phyloP scores from a whole-genome alignment of 2,888 invertebrate genomes.

The Melikaiella ostensackeni region DNA sequence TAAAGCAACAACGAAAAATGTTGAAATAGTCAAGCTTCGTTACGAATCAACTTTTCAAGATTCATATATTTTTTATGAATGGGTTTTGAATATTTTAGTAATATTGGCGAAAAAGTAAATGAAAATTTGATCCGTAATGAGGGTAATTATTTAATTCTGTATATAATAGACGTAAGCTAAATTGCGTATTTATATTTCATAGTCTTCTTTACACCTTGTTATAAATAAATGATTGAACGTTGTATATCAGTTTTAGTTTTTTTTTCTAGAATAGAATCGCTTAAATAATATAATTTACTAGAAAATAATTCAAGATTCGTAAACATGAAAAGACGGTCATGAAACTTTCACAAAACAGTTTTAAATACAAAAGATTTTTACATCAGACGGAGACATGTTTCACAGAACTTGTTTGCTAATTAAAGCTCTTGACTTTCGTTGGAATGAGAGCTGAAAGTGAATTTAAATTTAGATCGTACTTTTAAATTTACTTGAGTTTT shows the following conservation, averaged over 20 bases:
- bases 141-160: slow-evolving; percentile 49
- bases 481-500: not conserved
- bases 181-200: slow-evolving; percentile 55
- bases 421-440: not conserved
- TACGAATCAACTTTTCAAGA: slow-evolving; percentile 12
- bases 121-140: slow-evolving; percentile 22
- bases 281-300: not conserved
- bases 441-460: not conserved
- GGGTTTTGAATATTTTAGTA: not conserved
- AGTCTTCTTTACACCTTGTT: slow-evolving; percentile 61
- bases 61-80: not conserved
- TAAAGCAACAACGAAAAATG: not conserved
- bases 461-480: not conserved
- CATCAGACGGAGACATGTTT: not conserved
- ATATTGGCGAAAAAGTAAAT: slow-evolving; percentile 17
- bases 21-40: not conserved
- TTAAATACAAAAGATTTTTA: slow-evolving; percentile 1
- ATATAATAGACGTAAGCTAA: slow-evolving; percentile 40
- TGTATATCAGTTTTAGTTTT: not conserved
- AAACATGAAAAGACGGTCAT: not conserved
- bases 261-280: not conserved
- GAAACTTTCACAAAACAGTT: not conserved
- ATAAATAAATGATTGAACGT: slow-evolving; percentile 42
- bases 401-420: not conserved
- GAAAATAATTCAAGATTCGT: not conserved